phyloP scores from a whole-genome alignment of 2,113 vertebrate genomes.

The Coptodon bakossiorum region DNA sequence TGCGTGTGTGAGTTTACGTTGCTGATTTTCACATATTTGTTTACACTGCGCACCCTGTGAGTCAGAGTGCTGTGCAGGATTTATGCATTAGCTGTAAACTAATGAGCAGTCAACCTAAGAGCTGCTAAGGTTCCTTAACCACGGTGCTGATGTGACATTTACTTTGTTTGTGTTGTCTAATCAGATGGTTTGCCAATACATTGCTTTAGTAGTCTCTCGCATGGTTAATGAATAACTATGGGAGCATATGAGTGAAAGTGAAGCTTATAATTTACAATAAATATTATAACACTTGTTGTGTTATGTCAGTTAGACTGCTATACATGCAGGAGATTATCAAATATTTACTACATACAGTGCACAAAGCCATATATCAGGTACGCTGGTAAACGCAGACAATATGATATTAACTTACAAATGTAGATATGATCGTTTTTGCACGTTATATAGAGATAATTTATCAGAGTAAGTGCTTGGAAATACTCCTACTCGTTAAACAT shows the following conservation, averaged over 20 bases:
- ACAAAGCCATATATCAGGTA: not conserved
- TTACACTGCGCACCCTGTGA: not conserved
- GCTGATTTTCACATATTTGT: not conserved
- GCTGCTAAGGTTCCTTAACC: not conserved
- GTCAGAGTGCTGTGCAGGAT: not conserved
- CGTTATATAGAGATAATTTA: not conserved
- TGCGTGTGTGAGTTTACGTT: not conserved
- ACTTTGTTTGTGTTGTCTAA: not conserved
- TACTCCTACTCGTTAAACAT: not conserved
- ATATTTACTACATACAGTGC: not conserved
- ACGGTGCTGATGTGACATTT: not conserved
- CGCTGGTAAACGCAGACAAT: not conserved
- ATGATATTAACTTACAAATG: not conserved
- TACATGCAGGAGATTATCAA: not conserved
- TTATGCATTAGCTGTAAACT: not conserved
- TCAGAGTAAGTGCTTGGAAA: not conserved
- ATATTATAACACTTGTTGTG: not conserved
- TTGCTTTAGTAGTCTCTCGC: not conserved
- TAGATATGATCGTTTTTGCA: not conserved
- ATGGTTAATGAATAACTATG: not conserved
- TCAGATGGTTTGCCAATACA: not conserved
- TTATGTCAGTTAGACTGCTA: not conserved
- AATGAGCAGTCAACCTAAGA: not conserved
- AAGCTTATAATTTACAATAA: not conserved
- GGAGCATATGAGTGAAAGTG: not conserved